Base-by-base conservation (phyloP, 2,888 invertebrate genomes). In the Dolichopus griseipennis region DNA sequence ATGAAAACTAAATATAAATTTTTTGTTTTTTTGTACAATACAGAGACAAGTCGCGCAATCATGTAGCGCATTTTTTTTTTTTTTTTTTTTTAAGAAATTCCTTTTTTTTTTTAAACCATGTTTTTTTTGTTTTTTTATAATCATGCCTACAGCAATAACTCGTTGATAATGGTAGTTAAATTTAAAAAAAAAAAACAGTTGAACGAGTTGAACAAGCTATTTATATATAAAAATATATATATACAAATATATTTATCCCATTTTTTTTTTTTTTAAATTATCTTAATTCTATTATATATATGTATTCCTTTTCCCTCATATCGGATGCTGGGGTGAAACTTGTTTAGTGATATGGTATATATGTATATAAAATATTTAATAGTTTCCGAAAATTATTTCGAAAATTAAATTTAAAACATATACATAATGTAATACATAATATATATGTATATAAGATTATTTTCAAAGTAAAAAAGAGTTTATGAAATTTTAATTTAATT, bases 321-420 rank as follows among this genome's bases (percentile, higher is more conserved):
- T 20, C 61, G 68, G 62, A 65, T 64, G 21, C 41, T 52, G 65
- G 62, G 66, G 34, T 64, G 41, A 52, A 52, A 65, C 41, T 67
- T 69, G 41, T 67, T 69, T 66, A 66, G 66, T 69, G 66, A 64
- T 69, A 66, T 66, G 67, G 61, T 64, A 61, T 65, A 41, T 67
- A 18, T 67, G 9, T 34, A 34, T 9, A 37, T 37, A 37, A 37
- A 37, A 37, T 37, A 37, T 37, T 18, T 52, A 52, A 52, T 52
- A 52, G 52, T 52, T 52, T 52, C 52, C 52, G 52, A 52, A 52
- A 52, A 52, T 52, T 15, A 12, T 52, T 52, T 52, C 6, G 18
- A 52, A 52, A 43, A 52, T 12, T 52, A 37, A 37, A 37, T 37
- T 37, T 7, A 37, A 27, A 27, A 27, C 27, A 27, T 27, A 34